phyloP scores from a whole-genome alignment of 2,113 vertebrate genomes.

The Chaetops frenatus region DNA sequence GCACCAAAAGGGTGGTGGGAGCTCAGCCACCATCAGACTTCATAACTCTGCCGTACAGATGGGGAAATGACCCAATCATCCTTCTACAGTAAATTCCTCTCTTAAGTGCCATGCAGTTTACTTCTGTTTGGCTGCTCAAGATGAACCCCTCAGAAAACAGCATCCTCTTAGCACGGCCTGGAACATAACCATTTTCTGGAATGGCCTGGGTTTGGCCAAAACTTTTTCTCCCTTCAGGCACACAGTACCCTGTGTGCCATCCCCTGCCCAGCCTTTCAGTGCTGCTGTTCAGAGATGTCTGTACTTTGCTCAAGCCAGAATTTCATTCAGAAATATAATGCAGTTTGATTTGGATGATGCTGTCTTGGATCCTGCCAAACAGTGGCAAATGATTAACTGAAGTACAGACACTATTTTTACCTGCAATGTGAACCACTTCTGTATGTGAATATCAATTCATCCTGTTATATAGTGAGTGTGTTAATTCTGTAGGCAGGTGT shows the following conservation, averaged over 20 bases:
- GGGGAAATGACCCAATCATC: neutral
- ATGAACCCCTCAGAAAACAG: neutral
- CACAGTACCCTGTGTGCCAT: neutral
- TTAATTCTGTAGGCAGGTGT: neutral
- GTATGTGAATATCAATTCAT: neutral
- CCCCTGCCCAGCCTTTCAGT: neutral
- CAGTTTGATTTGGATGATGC: neutral
- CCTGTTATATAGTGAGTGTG: rapidly evolving
- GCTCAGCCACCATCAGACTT: neutral
- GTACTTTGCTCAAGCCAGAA: neutral
- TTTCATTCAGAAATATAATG: neutral
- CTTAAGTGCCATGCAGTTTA: neutral
- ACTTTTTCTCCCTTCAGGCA: neutral
- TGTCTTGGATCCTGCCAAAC: neutral
- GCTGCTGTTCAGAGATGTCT: neutral
- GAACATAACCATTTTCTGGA: neutral
- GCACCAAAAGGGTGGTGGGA: neutral
- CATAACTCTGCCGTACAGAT: neutral
- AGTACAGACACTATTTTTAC: neutral
- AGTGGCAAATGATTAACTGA: neutral
- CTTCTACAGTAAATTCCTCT: constrained; percentile 1
- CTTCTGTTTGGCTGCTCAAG: neutral
- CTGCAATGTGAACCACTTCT: neutral
- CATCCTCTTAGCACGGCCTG: neutral
- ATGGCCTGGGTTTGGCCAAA: neutral